Evolutionary conservation across 2,888 invertebrate genomes (phyloP), one percentile per base, ranked within the genome.

Genomic region (Leptinotarsa tumamoca): DNA sequence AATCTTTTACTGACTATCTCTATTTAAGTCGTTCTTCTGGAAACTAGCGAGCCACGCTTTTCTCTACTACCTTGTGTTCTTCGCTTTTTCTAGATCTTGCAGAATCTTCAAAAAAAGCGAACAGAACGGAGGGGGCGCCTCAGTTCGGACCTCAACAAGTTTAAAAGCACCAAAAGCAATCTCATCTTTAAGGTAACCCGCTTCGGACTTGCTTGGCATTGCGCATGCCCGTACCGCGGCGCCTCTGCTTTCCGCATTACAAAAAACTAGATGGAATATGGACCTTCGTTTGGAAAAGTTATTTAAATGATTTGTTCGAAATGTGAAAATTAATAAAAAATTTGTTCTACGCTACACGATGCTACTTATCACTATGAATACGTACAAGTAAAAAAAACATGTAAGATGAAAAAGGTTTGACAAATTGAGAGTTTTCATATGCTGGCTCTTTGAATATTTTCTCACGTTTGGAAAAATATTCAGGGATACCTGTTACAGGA

Each of bases 91-190:
- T 96, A 96, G 96, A 96, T 96, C 95, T 96, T 96, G 95, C 96
- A 96, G 96, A 96, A 96, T 94, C 96, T 96, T 92, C 96, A 96
- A 95, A 96, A 96, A 96, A 97, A 96, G 94, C 95, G 96, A 94
- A 96, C 96, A 92, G 96, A 96, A 94, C 94, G 96, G 92, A 95
- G 96, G 94, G 96, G 96, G 93, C 95, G 96, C 92, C 95, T 96
- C 94, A 94, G 95, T 94, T 95, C 95, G 92, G 96, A 96, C 92
- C 92, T 93, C 92, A 94, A 95, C 95, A 96, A 95, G 94, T 91
- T 91, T 90, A 94, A 95, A 94, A 95, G 94, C 93, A 95, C 95
- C 93, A 96, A 96, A 95, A 96, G 96, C 95, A 96, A 95, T 95
- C 95, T 96, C 93, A 96, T 97, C 95, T 95, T 96, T 94, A 96